phyloP scores from a whole-genome alignment of 2,888 invertebrate species.

The Alviniconcha strummeri region DNA sequence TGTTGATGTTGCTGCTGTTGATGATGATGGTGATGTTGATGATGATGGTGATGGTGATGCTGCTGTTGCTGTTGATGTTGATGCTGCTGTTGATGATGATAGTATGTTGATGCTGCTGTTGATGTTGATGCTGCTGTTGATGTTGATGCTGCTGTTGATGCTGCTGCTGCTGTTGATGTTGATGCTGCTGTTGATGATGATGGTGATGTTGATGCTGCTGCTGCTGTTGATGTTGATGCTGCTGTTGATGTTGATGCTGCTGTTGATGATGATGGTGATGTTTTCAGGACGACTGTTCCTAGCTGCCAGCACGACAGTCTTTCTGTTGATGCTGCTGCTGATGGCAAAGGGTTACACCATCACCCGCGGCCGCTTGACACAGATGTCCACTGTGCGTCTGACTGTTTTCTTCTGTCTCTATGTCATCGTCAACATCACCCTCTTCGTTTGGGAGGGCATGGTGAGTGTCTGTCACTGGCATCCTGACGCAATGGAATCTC shows the following conservation, averaged over 20 bases:
- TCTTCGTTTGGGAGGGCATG: slow-evolving; percentile 88
- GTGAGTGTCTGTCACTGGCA: slow-evolving; percentile 73
- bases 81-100: too few species aligned
- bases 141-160: slow-evolving; percentile 44
- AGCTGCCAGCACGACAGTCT: slow-evolving; percentile 34
- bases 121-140: slow-evolving; percentile 43
- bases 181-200: too few species aligned
- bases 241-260: too few species aligned
- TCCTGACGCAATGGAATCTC: too few species aligned
- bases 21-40: neutral
- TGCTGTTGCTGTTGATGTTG: slow-evolving; percentile 43
- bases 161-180: slow-evolving; percentile 28
- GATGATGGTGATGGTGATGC: slow-evolving; percentile 36
- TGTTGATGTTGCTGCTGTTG: too few species aligned
- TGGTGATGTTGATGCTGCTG: too few species aligned
- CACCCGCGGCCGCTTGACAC: slow-evolving; percentile 86
- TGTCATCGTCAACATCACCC: slow-evolving; percentile 82
- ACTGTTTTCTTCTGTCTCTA: slow-evolving; percentile 88
- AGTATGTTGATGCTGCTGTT: too few species aligned
- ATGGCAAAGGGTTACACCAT: slow-evolving; percentile 88
- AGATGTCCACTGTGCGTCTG: slow-evolving; percentile 84
- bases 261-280: too few species aligned
- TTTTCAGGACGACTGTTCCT: slow-evolving; percentile 39
- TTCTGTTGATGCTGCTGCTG: slow-evolving; percentile 42
- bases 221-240: too few species aligned